Conservation (phyloP, 2,797 vertebrate genomes). For the Rhabdophis nuchalis region DNA sequence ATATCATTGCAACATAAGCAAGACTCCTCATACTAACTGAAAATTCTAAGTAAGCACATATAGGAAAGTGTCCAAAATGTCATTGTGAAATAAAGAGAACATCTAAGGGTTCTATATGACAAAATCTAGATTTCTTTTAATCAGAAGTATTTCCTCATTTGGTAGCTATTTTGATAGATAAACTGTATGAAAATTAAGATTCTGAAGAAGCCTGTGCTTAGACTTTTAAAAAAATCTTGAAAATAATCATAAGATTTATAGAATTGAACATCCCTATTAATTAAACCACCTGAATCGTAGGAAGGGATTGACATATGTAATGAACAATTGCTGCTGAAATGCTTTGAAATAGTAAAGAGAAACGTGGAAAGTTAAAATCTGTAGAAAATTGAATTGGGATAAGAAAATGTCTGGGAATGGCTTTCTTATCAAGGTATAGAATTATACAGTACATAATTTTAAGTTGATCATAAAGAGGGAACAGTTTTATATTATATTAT, state of each 20-base stretch:
- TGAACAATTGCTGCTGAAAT: not conserved
- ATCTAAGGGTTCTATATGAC: not conserved
- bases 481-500: not conserved
- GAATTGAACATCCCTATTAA: not conserved
- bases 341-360: not conserved
- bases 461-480: not conserved
- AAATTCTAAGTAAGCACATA: not conserved
- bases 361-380: not conserved
- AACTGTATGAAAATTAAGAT: not conserved
- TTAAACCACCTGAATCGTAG: not conserved
- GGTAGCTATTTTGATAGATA: not conserved
- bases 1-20: not conserved
- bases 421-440: not conserved
- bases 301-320: not conserved
- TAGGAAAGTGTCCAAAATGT: not conserved
- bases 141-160: slow-evolving; percentile 2
- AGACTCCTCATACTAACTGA: not conserved
- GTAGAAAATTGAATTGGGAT: not conserved
- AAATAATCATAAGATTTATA: not conserved
- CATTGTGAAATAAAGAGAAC: not conserved
- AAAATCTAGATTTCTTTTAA: not conserved
- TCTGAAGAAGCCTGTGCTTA: not conserved
- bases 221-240: not conserved
- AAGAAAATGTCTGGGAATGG: not conserved
- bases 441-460: not conserved